Evolutionary conservation across 2,888 invertebrate species (phyloP).

Genomic region (Eristalinus sepulchralis): DNA sequence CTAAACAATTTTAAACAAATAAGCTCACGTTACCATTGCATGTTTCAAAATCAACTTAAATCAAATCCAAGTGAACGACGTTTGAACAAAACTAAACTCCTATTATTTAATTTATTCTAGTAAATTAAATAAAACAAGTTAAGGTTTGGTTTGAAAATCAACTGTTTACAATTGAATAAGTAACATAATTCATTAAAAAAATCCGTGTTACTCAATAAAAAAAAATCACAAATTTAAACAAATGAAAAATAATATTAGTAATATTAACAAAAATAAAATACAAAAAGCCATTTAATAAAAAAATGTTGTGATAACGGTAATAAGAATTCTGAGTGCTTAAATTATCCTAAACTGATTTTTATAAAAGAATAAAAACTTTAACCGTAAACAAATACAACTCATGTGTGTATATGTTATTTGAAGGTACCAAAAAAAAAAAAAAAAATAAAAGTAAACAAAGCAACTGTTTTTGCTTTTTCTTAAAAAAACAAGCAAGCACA

Average conservation of each 20-base stretch:
- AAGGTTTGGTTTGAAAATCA: background rate
- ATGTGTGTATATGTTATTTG: background rate
- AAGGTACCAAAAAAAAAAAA: background rate
- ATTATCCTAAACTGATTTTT: conserved; percentile 42
- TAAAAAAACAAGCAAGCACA: conserved; percentile 3
- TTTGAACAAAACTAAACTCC: conserved; percentile 12
- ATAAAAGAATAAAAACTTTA: background rate
- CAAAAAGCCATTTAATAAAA: conserved; percentile 31
- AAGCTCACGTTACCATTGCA: conserved; percentile 10
- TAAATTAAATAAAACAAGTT: conserved; percentile 10
- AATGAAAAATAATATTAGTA: background rate
- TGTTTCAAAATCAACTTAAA: conserved; percentile 29
- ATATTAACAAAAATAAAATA: background rate
- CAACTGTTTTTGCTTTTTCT: background rate
- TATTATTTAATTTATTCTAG: conserved; percentile 19
- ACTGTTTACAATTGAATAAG: background rate
- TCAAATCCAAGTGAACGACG: conserved; percentile 18
- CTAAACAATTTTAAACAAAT: conserved; percentile 30
- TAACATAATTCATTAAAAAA: conserved; percentile 12
- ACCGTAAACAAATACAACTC: background rate
- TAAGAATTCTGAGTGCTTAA: conserved; percentile 62
- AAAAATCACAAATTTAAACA: conserved; percentile 4
- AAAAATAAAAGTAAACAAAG: background rate
- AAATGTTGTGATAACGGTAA: conserved; percentile 58
- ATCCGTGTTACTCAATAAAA: conserved; percentile 24